Evolutionary conservation across 2,797 vertebrate genomes (phyloP).

Genomic region (Bovichtus diacanthus): DNA sequence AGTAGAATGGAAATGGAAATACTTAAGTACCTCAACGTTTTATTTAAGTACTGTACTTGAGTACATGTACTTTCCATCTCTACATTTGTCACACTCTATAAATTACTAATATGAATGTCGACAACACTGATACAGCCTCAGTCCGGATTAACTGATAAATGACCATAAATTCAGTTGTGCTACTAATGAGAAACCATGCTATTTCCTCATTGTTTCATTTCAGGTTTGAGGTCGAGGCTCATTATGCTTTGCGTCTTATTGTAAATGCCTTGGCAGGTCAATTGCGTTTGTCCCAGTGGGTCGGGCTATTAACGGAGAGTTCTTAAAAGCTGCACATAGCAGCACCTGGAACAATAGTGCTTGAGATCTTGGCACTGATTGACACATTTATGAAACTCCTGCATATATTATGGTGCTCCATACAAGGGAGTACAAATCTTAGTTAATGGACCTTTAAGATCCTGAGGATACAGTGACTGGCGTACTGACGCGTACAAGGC

Average conservation of each 20-base stretch:
- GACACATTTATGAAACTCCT: not conserved
- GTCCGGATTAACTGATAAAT: not conserved
- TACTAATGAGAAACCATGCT: not conserved
- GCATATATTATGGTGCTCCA: not conserved
- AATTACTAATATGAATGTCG: not conserved
- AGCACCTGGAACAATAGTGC: constrained; percentile 27
- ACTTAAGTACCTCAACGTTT: not conserved
- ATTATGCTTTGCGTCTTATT: not conserved
- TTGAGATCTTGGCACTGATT: constrained; percentile 26
- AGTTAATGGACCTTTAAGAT: constrained; percentile 17
- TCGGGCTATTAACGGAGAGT: not conserved
- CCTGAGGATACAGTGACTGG: not conserved
- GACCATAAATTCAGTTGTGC: not conserved
- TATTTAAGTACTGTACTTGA: not conserved
- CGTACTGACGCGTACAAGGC: not conserved
- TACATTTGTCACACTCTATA: not conserved
- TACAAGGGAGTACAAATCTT: constrained; percentile 5
- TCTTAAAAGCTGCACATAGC: constrained; percentile 14
- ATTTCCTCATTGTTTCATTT: not conserved
- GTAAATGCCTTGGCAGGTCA: not conserved
- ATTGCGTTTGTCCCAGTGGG: constrained; percentile 22
- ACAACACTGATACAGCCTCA: not conserved
- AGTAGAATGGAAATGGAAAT: not conserved
- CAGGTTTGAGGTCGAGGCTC: not conserved
- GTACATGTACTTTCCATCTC: not conserved